phyloP scores from a whole-genome alignment of 2,888 invertebrate species.

The Cabera pusaria region DNA sequence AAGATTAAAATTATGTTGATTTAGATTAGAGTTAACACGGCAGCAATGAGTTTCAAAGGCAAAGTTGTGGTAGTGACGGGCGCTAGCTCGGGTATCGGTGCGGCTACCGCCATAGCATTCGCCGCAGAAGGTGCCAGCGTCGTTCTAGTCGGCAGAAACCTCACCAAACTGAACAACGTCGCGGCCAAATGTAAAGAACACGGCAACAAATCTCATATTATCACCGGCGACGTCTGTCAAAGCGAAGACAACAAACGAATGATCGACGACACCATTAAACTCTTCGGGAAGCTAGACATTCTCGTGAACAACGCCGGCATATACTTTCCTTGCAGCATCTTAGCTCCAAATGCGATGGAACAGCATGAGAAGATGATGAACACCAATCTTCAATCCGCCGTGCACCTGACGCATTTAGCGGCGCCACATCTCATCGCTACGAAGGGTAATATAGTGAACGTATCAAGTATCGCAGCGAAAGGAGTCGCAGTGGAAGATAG shows the following conservation, averaged over 20 bases:
- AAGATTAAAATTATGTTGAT: no score
- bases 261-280: slow-evolving; percentile 1
- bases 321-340: neutral
- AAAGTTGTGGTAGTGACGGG: slow-evolving; percentile 44
- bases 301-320: slow-evolving; percentile 33
- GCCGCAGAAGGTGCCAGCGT: slow-evolving; percentile 35
- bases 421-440: slow-evolving; percentile 34
- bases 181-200: slow-evolving; percentile 4
- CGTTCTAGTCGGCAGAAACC: slow-evolving; percentile 36
- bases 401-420: slow-evolving; percentile 28
- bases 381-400: slow-evolving; percentile 27
- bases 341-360: slow-evolving; percentile 15
- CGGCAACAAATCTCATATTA: slow-evolving; percentile 6
- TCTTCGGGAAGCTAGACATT: slow-evolving; percentile 25
- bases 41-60: slow-evolving; percentile 39
- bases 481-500: neutral
- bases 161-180: slow-evolving; percentile 28
- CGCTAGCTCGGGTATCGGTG: slow-evolving; percentile 43
- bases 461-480: slow-evolving; percentile 27
- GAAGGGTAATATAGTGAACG: slow-evolving; percentile 89
- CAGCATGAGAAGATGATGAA: slow-evolving; percentile 21
- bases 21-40: no score
- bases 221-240: slow-evolving; percentile 9
- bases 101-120: slow-evolving; percentile 31
- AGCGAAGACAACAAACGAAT: slow-evolving; percentile 8